Percentiles rank a stretch among this genome's conserved stretches.
Conservation (phyloP, 2,113 vertebrate genomes). For the Pelecanus crispus region DNA sequence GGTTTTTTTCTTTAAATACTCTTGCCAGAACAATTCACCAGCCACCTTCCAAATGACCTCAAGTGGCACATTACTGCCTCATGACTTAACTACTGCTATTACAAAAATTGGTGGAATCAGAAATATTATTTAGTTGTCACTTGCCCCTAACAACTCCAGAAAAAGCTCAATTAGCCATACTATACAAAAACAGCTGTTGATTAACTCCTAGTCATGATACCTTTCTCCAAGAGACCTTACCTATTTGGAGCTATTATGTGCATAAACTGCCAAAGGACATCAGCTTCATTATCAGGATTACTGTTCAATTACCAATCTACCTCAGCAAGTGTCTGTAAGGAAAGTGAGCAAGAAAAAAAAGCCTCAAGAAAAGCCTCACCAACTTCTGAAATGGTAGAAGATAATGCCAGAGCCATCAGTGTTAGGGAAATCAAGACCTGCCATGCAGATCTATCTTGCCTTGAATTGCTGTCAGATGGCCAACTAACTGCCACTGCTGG, state of each 20-base stretch:
- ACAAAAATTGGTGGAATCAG: background rate
- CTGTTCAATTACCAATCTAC: background rate
- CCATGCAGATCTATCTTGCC: background rate
- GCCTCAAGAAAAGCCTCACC: background rate
- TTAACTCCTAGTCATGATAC: background rate
- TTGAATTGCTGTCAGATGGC: background rate
- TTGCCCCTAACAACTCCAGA: background rate
- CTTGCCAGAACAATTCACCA: background rate
- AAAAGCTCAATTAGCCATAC: background rate
- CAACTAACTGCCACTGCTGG: background rate
- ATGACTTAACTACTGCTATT: background rate
- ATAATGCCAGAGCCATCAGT: background rate
- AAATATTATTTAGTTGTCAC: background rate
- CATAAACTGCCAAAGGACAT: background rate
- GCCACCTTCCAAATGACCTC: background rate
- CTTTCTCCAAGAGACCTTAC: background rate
- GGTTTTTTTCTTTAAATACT: background rate
- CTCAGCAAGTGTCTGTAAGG: background rate
- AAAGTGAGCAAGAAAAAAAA: background rate
- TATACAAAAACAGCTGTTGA: background rate
- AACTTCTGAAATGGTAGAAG: background rate
- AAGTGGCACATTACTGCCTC: background rate
- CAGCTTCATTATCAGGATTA: background rate
- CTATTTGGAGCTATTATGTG: background rate
- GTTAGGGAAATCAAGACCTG: background rate